A percentile compares a stretch with the other conserved stretches of the same genome.
phyloP scores from a whole-genome alignment of 2,113 vertebrate species.

The Copsychus sechellarum region DNA sequence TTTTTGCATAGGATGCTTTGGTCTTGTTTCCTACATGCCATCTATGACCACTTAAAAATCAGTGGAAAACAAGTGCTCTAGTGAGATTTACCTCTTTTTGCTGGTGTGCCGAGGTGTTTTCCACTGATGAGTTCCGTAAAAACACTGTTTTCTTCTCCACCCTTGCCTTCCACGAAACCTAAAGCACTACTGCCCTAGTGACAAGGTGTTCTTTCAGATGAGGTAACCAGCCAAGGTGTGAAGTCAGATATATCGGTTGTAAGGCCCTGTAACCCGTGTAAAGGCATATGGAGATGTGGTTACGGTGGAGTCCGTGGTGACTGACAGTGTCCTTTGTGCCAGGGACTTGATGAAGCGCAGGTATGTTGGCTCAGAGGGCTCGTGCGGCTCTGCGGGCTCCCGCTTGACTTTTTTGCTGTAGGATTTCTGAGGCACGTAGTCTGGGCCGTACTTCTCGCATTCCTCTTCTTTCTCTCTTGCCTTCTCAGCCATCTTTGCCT shows the following conservation, averaged over 20 bases:
- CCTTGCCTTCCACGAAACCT: not conserved
- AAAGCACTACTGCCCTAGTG: not conserved
- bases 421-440: constrained; percentile 86
- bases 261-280: constrained; percentile 97
- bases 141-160: constrained; percentile 46
- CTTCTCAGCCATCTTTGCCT: constrained; percentile 96
- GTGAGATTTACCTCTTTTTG: constrained; percentile 60
- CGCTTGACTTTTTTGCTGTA: constrained; percentile 87
- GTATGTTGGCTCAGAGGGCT: constrained; percentile 82
- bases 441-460: constrained; percentile 86
- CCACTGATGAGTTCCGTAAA: not conserved
- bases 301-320: constrained; percentile 92
- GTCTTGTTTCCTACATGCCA: constrained; percentile 61
- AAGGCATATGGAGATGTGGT: constrained; percentile 95
- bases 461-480: constrained; percentile 95
- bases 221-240: constrained; percentile 66
- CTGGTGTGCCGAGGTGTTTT: constrained; percentile 70
- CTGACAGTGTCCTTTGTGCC: constrained; percentile 84
- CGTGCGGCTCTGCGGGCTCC: constrained; percentile 82
- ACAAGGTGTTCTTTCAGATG: constrained; percentile 52
- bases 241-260: constrained; percentile 87
- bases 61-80: constrained; percentile 58
- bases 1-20: constrained; percentile 82
- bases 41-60: constrained; percentile 64
- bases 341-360: constrained; percentile 90